Evolutionary conservation across 1,140 invertebrate genomes (phyloP).

Genomic region (Bombus pyrosoma): DNA sequence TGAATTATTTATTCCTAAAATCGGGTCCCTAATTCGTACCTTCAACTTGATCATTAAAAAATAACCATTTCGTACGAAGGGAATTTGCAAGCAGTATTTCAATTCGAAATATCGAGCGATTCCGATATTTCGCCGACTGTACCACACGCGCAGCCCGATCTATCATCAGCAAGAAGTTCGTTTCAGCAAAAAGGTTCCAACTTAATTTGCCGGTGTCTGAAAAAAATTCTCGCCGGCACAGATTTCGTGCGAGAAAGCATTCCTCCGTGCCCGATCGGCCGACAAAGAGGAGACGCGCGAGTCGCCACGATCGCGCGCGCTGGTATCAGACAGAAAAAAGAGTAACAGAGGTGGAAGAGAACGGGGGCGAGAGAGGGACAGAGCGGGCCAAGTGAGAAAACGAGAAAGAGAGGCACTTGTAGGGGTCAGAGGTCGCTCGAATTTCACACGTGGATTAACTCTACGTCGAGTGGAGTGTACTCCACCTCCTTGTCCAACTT

Average conservation of each 20-base stretch:
- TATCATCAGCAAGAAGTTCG: conserved; percentile 18
- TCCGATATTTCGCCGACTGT: neutral
- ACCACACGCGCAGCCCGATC: neutral
- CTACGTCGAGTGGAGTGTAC: conserved; percentile 72
- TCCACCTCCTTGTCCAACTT: conserved; percentile 62
- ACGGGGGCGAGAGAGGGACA: neutral
- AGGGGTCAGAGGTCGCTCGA: conserved; percentile 73
- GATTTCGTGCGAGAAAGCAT: conserved; percentile 39
- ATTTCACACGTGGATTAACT: conserved; percentile 80
- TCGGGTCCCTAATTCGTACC: too few relatives aligned
- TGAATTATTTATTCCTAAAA: too few relatives aligned
- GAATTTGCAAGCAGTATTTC: neutral
- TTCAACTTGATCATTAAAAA: neutral
- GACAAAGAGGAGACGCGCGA: conserved; percentile 21
- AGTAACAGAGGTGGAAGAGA: conserved; percentile 1
- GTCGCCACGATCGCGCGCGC: neutral
- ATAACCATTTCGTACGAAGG: neutral
- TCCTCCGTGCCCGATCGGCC: conserved; percentile 38
- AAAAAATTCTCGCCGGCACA: conserved; percentile 22
- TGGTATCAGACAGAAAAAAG: neutral
- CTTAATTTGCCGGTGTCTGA: conserved; percentile 30
- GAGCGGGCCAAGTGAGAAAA: conserved; percentile 21
- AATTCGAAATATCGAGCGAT: neutral
- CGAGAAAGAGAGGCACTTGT: conserved; percentile 64
- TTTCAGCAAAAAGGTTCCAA: conserved; percentile 13